Base-by-base conservation (phyloP, 2,113 vertebrate species). In the Baryphthengus martii region DNA sequence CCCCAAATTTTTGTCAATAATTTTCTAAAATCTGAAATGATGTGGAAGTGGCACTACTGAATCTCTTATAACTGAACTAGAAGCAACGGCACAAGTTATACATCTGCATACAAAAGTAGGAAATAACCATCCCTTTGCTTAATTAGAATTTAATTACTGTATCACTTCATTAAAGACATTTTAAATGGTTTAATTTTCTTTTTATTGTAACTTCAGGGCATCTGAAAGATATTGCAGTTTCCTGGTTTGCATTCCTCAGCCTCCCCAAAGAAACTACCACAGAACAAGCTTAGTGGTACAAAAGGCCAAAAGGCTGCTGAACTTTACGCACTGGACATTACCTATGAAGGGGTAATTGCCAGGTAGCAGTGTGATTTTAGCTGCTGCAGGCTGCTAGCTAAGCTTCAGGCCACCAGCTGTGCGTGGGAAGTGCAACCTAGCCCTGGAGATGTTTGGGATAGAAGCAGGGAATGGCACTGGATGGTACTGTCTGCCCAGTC, bases 131-230 rank as follows among this genome's bases (percentile, higher is more conserved):
- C n/a, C 50, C 28, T 65, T 84, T 73, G 26, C 17, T 82, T 95
- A 95, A 95, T 82, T 89, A 66, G 52, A 79, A 39, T 73, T 47
- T 89, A 89, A 91, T 91, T 95, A 85, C 47, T 45, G 20, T 79
- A 49, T 85, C 49, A n/a, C 49, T 95, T 87, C 21, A 70, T 89
- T 81, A 79, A 87, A 88, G 28, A 65, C 66, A 58, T 78, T 68
- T 45, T 1, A 67, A 95, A 93, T 40, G 25, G 49, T 61, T 95
- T 78, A 13, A 76, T 58, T 85, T 92, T 87, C 56, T 37, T 91
- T 89, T 85, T 45, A 72, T 75, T 92, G 39, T n/a, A 68, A 71
- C 76, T 85, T 81, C 56, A 61, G 52, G 87, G 50, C 37, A 79
- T 88, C 10, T 24, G 65, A 67, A 80, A 93, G 17, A 55, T 71